Conservation (phyloP, 2,888 invertebrate species). For the Hydropsyche betteni region DNA sequence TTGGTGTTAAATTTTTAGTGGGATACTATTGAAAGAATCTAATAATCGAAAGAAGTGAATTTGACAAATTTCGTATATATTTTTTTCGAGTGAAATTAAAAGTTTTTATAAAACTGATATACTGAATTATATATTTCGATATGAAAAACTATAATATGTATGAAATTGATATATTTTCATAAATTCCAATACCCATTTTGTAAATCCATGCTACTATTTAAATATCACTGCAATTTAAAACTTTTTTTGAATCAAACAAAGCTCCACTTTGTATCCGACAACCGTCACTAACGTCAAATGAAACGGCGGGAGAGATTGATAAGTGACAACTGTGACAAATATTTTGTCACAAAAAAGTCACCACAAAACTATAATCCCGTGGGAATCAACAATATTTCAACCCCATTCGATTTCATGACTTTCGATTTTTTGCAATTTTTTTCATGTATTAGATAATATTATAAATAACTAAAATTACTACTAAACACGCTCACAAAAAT, state of each 20-base stretch:
- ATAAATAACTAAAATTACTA: neutral
- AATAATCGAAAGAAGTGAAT: no score
- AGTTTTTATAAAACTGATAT: no score
- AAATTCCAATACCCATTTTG: no score
- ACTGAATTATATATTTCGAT: no score
- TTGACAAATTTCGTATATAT: no score
- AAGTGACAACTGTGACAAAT: slow-evolving; percentile 36
- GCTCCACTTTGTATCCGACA: slow-evolving; percentile 3
- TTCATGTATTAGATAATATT: neutral
- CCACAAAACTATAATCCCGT: slow-evolving; percentile 32
- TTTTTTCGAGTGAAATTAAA: no score
- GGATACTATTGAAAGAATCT: no score
- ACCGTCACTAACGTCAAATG: slow-evolving; percentile 19
- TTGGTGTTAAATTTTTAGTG: no score
- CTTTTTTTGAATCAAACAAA: neutral
- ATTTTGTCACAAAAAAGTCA: slow-evolving; percentile 33
- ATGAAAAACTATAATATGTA: no score
- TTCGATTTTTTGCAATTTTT: neutral
- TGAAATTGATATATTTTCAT: no score
- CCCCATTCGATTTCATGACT: neutral
- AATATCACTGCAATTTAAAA: no score
- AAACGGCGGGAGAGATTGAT: slow-evolving; percentile 27
- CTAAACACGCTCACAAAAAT: neutral
- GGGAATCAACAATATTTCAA: slow-evolving; percentile 31
- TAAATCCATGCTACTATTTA: no score